phyloP scores from a whole-genome alignment of 2,113 vertebrate species.

The Scopus umbretta region DNA sequence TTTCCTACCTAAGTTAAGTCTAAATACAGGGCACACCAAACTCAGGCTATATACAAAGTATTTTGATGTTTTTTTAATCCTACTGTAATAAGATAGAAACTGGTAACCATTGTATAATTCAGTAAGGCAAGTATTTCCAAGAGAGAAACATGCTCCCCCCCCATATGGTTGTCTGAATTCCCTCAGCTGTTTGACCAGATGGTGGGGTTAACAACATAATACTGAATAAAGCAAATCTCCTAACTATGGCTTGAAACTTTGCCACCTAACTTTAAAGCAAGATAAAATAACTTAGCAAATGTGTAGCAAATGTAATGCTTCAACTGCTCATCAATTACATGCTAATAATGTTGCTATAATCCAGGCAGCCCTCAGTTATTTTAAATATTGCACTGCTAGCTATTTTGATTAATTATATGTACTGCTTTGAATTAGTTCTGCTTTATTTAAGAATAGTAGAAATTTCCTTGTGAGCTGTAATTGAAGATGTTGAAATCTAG shows the following conservation, averaged over 20 bases:
- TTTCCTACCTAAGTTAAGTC: background rate
- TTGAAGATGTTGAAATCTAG: background rate
- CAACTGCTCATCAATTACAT: conserved; percentile 63
- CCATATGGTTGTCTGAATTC: conserved; percentile 56
- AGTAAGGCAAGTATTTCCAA: conserved; percentile 64
- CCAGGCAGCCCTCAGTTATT: conserved; percentile 34
- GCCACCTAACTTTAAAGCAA: conserved; percentile 53
- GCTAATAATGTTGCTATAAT: conserved; percentile 52
- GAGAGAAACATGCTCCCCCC: conserved; percentile 63
- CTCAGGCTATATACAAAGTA: background rate
- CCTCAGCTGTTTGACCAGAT: conserved; percentile 70
- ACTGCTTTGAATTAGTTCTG: conserved; percentile 29
- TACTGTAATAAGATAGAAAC: conserved; percentile 28
- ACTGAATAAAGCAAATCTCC: conserved; percentile 67
- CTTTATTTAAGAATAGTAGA: conserved; percentile 39
- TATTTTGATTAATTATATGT: conserved; percentile 55
- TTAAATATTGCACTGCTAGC: background rate
- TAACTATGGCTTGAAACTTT: conserved; percentile 55
- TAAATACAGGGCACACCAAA: background rate
- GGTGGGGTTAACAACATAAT: conserved; percentile 57
- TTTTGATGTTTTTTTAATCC: background rate
- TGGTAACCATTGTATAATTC: conserved; percentile 62
- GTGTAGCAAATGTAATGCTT: conserved; percentile 34
- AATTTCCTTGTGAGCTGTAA: conserved; percentile 32
- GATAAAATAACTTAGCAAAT: conserved; percentile 52